Conservation (phyloP, 2,113 vertebrate genomes). For the Promerops cafer region DNA sequence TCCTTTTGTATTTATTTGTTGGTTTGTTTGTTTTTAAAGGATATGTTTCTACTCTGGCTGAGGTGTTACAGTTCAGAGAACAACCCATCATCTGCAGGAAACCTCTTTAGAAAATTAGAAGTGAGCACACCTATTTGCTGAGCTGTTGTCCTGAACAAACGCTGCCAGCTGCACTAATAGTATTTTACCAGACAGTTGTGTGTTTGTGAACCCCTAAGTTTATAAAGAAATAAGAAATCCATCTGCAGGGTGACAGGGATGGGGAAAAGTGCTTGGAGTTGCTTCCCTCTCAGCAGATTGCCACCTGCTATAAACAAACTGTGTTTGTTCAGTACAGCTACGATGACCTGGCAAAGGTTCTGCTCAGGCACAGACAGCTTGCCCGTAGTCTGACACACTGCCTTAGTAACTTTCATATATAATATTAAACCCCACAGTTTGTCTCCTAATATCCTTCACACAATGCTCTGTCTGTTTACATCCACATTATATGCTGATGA, state of each 20-base stretch:
- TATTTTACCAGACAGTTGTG: background rate
- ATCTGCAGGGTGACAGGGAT: background rate
- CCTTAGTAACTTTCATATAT: background rate
- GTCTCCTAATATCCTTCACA: slow-evolving; percentile 46
- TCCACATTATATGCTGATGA: slow-evolving; percentile 61
- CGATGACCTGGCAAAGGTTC: background rate
- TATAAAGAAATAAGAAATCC: background rate
- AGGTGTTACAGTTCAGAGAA: background rate
- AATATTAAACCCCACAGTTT: background rate
- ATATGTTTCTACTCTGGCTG: background rate
- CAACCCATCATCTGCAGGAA: background rate
- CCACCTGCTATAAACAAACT: background rate
- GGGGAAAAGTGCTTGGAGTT: background rate
- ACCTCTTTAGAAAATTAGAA: background rate
- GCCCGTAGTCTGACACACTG: background rate
- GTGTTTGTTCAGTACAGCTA: background rate
- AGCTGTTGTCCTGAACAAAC: background rate
- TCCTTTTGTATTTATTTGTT: background rate
- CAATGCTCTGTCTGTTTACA: slow-evolving; percentile 75
- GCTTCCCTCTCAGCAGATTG: background rate
- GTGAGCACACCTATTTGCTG: background rate
- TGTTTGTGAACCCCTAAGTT: background rate
- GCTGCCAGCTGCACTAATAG: background rate
- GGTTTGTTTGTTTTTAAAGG: background rate
- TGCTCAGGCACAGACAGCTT: background rate